Base-by-base conservation (phyloP, 2,797 vertebrate species). In the Rachycentron canadum region DNA sequence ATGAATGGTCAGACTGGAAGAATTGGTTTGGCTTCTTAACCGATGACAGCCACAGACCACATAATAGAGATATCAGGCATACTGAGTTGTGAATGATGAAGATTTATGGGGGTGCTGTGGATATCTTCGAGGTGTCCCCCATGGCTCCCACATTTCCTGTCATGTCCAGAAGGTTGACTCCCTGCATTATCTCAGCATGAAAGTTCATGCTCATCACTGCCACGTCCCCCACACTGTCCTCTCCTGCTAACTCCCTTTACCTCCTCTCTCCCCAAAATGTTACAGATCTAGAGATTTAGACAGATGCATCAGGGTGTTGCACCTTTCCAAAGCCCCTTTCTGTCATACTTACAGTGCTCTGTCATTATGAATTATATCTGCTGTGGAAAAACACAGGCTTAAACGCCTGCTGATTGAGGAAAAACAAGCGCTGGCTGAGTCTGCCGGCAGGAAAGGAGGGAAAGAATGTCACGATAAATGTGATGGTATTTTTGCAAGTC, bases 21-120 rank as follows among this genome's bases (percentile, higher is more conserved):
- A 86, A 73, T 69, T 25, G 69, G 25, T 86, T 89, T 78, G 76
- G 66, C 79, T 66, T 74, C 68, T 75, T 76, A 53, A 82, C 75
- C 17, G 52, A 76, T 38, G 88, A 84, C 76, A 84, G 79, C 80
- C 25, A 1, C 49, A 49, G 60, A 82, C 67, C 75, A 25, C 66
- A 55, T 83, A 88, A 91, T 81, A 88, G 79, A 89, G 86, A 91
- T 86, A 87, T 92, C 76, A 87, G 83, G 47, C 73, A 26, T 36
- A 63, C 80, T 53, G 73, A 76, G 77, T 65, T 83, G 84, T 73
- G 79, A 84, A 73, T 77, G 80, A 94, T 72, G 73, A 87, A 91
- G 92, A 94, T 85, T 77, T 91, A 93, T 78, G 38, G 9, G 52
- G 50, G 61, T 14, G 2, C 25, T 72, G 45, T 57, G 78, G 78